A percentile compares a stretch with the other conserved stretches of the same genome.
Evolutionary conservation across 2,113 vertebrate species (phyloP).

Genomic region (Bufo gargarizans): DNA sequence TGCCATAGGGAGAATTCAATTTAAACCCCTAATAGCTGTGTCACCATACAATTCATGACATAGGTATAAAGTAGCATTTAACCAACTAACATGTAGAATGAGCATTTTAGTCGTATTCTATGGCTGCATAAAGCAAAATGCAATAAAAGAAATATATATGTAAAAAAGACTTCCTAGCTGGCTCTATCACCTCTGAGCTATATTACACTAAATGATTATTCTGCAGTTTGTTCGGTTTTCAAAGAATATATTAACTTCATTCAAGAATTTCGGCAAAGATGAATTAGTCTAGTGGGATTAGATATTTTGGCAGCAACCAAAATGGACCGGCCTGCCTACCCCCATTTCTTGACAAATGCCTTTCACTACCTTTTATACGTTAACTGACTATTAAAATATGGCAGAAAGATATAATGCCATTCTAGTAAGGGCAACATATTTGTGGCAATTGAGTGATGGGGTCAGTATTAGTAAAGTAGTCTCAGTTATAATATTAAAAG

Average conservation of each 20-base stretch:
- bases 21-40: neutral
- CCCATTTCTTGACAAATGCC: conserved; percentile 43
- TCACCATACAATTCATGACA: neutral
- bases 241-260: conserved; percentile 41
- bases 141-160: neutral
- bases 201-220: neutral
- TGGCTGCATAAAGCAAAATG: neutral
- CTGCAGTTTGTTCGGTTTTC: conserved; percentile 8
- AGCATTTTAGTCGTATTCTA: neutral
- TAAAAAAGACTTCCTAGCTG: conserved; percentile 19
- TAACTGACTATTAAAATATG: conserved; percentile 30
- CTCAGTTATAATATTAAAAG: conserved; percentile 13
- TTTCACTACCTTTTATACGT: conserved; percentile 40
- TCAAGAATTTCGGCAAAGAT: conserved; percentile 44
- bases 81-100: neutral
- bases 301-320: conserved; percentile 40
- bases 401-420: conserved; percentile 27
- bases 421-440: conserved; percentile 2
- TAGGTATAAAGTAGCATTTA: neutral
- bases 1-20: no score
- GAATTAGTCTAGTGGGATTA: conserved; percentile 44
- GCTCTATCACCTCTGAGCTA: neutral
- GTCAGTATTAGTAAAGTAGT: conserved; percentile 38
- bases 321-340: neutral
- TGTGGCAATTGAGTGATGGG: conserved; percentile 35